phyloP scores from a whole-genome alignment of 1,140 invertebrate genomes.

The Saccostrea cuccullata region DNA sequence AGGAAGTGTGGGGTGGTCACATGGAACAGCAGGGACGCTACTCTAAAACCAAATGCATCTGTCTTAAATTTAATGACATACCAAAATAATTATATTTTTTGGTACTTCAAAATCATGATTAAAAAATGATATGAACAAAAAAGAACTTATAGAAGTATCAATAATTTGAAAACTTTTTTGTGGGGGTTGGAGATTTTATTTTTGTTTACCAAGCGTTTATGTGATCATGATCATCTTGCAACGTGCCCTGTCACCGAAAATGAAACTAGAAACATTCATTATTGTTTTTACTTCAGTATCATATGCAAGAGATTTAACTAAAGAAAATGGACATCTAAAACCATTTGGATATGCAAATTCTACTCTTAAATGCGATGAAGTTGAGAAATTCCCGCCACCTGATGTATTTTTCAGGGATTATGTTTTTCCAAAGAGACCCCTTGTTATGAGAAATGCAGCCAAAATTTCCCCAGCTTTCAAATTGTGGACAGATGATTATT shows the following conservation, averaged over 20 bases:
- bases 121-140: too few relatives aligned
- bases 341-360: slow-evolving; percentile 69
- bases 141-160: too few relatives aligned
- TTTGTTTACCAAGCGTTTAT: neutral
- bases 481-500: slow-evolving; percentile 76
- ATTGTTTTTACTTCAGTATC: slow-evolving; percentile 8
- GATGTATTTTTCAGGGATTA: slow-evolving; percentile 70
- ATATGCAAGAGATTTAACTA: slow-evolving; percentile 4
- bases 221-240: neutral
- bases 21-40: slow-evolving; percentile 35
- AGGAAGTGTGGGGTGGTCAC: slow-evolving; percentile 30
- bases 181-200: neutral
- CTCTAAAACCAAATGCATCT: slow-evolving; percentile 3
- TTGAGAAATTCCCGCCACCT: slow-evolving; percentile 64
- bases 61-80: too few relatives aligned
- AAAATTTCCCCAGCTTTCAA: slow-evolving; percentile 68
- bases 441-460: slow-evolving; percentile 71
- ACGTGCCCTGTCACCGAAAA: neutral
- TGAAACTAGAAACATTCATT: slow-evolving; percentile 5
- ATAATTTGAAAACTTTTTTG: too few relatives aligned
- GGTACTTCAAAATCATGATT: too few relatives aligned
- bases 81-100: too few relatives aligned
- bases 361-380: slow-evolving; percentile 63
- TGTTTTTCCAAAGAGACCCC: slow-evolving; percentile 63
- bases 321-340: slow-evolving; percentile 67